Base-by-base conservation (phyloP, 2,888 invertebrate species). In the Brachyptera putata region DNA sequence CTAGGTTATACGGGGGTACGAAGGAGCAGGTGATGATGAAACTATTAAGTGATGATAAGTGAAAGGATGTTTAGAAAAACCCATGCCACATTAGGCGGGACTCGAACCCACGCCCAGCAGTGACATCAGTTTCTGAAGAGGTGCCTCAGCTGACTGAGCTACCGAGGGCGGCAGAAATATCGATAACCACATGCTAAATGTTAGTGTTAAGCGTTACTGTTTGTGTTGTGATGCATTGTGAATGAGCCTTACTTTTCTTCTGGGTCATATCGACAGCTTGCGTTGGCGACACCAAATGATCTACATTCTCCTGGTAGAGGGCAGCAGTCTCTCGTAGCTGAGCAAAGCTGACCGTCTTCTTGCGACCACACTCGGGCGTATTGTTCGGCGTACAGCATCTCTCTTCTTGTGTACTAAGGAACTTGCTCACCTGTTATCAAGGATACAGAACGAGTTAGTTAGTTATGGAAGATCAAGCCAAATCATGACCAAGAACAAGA, bases 271-370 rank as follows among this genome's bases (percentile, higher is more conserved):
- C 57, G 11, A 50, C 21, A n/a, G n/a, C n/a, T 14, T 57, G 30
- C 22, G 11, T 26, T 18, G 14, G 57, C 18, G 11, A 48, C 46
- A 14, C 26, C 16, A 36, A 37, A 14, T 22, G 25, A 37, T 18
- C 46, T 43, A 21, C 2, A 16, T 16, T 26, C 26, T 50, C 71
- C n/a, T 69, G 68, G 65, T 71, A 73, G 72, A 1, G 82, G 82
- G 71, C 81, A 82, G 60, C 76, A 76, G 71, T 78, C 81, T 70
- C 80, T 81, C 70, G 81, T 81, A 36, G 82, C 75, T 84, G 83
- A 53, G 87, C 87, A 74, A 89, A 89, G 74, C 88, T 89, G 64
- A 89, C 89, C 66, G 84, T 84, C 73, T 89, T 89, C 73, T 84
- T 85, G 69, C 82, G 81, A 13, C 37, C 11, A 56, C 56, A 43